Evolutionary conservation across 2,797 vertebrate species (phyloP).

Genomic region (Pangasius mekongensis): DNA sequence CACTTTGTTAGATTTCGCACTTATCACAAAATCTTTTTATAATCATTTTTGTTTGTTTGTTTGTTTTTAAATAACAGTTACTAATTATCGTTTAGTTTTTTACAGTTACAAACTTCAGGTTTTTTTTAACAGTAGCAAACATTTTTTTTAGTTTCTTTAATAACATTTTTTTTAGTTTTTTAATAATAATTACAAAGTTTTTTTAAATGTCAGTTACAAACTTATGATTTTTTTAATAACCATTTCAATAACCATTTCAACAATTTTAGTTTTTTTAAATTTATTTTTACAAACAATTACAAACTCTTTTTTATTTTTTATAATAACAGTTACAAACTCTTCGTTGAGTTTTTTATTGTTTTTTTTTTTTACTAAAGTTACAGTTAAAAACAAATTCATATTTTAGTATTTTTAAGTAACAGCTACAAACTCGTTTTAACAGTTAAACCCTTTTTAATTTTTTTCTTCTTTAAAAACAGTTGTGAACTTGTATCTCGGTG

Average conservation of each 20-base stretch:
- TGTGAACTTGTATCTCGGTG: too few species aligned
- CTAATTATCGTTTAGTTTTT: neutral
- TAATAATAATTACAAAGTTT: too few species aligned
- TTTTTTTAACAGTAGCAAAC: neutral
- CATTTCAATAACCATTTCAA: too few species aligned
- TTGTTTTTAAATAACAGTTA: neutral
- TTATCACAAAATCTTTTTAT: neutral
- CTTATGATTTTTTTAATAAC: neutral
- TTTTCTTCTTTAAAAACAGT: too few species aligned
- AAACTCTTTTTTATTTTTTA: neutral
- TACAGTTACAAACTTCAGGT: neutral
- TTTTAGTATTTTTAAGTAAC: neutral
- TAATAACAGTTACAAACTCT: neutral
- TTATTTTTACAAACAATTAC: neutral
- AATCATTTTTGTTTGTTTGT: too few species aligned
- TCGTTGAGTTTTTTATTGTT: neutral
- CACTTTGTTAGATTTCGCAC: neutral
- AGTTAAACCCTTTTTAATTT: neutral
- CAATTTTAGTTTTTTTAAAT: too few species aligned
- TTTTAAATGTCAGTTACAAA: neutral
- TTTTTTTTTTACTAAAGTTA: too few species aligned
- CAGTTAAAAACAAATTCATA: neutral
- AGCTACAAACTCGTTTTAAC: neutral
- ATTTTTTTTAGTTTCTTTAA: neutral
- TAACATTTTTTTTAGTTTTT: too few species aligned